phyloP scores from a whole-genome alignment of 2,113 vertebrate species.

The Anser brachyrhynchus region DNA sequence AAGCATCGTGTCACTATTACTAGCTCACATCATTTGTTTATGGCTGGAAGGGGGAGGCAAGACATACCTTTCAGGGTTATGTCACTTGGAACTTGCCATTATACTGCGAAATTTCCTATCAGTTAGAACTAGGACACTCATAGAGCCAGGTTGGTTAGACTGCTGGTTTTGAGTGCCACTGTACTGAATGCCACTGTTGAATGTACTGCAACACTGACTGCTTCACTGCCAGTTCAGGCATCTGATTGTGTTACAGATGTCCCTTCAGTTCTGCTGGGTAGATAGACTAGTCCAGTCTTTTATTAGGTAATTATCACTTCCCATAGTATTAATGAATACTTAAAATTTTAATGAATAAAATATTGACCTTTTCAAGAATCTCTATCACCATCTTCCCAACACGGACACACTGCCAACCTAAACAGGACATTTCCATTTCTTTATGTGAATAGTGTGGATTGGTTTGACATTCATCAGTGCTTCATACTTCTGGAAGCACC shows the following conservation, averaged over 20 bases:
- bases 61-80: neutral
- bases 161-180: neutral
- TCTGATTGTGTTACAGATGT: neutral
- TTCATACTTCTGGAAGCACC: neutral
- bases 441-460: neutral
- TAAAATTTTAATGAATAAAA: neutral
- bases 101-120: neutral
- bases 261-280: neutral
- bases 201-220: accelerated
- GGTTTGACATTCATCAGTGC: neutral
- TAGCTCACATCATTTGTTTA: neutral
- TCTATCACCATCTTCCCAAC: neutral
- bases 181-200: neutral
- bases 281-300: neutral
- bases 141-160: too few relatives aligned
- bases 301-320: neutral
- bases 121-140: neutral
- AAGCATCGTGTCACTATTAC: neutral
- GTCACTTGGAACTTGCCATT: neutral
- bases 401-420: neutral
- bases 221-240: neutral
- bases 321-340: neutral
- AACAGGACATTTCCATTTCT: neutral
- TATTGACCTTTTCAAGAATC: neutral
- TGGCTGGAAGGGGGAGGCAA: neutral